A percentile compares a stretch with the other conserved stretches of the same genome.
These are phyloP conservation scores for Monopterus albus DNA, from an alignment of 2,113 vertebrate species.

Conservation along the genomic window DNA sequence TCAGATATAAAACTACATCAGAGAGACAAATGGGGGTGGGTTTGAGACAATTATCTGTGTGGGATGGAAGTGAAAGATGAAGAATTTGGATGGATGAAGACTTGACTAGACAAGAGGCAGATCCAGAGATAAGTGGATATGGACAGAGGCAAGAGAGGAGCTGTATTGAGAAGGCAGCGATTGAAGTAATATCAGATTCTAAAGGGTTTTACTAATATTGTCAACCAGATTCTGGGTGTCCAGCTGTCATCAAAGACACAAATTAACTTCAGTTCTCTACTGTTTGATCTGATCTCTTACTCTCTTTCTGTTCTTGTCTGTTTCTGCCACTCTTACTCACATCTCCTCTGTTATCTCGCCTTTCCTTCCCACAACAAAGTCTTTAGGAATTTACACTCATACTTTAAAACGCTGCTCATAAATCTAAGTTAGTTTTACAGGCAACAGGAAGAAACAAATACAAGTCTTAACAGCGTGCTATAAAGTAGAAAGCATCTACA, in stretches of 20 bases:
- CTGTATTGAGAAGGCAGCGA: constrained; percentile 39
- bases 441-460: not conserved
- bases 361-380: not conserved
- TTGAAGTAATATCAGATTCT: constrained; percentile 32
- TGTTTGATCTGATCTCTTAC: constrained; percentile 32
- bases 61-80: constrained; percentile 21
- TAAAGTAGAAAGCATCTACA: constrained; percentile 16
- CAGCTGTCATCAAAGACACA: constrained; percentile 57
- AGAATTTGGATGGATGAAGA: not conserved
- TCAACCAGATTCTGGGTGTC: constrained; percentile 42
- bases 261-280: constrained; percentile 58
- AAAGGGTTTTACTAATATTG: constrained; percentile 24
- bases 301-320: not conserved
- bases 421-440: constrained; percentile 30
- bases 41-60: constrained; percentile 31
- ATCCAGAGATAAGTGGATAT: constrained; percentile 46
- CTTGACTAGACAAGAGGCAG: constrained; percentile 26
- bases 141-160: constrained; percentile 26
- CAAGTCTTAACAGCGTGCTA: not conserved
- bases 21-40: constrained; percentile 21
- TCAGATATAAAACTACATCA: constrained; percentile 35
- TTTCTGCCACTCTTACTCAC: not conserved
- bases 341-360: not conserved
- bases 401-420: constrained; percentile 16
- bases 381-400: constrained; percentile 31